These are phyloP conservation scores for Nomada ruficornis DNA, from an alignment of 2,888 invertebrate species.

Conservation along the genomic window DNA sequence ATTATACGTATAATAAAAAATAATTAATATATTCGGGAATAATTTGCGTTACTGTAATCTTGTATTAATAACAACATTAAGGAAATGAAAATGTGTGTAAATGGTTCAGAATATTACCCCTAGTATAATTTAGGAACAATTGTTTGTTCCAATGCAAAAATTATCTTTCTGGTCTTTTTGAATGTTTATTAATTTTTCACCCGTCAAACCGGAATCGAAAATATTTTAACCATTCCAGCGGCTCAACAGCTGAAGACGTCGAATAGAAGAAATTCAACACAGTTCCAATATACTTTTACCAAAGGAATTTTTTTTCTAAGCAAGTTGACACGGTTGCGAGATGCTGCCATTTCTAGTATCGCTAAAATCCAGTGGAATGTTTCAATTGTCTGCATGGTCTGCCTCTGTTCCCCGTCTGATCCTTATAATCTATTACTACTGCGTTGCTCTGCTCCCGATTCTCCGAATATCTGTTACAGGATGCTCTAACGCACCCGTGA, in stretches of 20 bases:
- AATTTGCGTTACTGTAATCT: too few species aligned
- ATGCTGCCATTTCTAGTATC: neutral
- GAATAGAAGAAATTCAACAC: neutral
- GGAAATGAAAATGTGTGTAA: too few species aligned
- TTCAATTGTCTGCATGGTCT: constrained; percentile 43
- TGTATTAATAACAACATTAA: too few species aligned
- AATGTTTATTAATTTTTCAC: too few species aligned
- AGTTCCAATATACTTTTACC: neutral
- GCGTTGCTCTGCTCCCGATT: constrained; percentile 9
- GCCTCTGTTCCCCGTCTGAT: constrained; percentile 30
- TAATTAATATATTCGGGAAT: too few species aligned
- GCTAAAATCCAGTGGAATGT: constrained; percentile 42
- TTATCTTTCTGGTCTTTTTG: too few species aligned
- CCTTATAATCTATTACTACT: constrained; percentile 41
- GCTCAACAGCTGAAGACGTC: neutral
- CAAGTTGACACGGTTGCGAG: neutral
- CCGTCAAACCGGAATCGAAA: neutral
- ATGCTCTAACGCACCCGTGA: neutral
- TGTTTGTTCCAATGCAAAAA: too few species aligned
- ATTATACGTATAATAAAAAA: too few species aligned
- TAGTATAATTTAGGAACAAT: too few species aligned
- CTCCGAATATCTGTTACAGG: neutral
- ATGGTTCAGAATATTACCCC: too few species aligned
- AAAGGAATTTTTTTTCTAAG: neutral
- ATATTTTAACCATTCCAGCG: constrained; percentile 13